Evolutionary conservation across 2,888 invertebrate genomes (phyloP), one percentile per base, ranked within the genome.

Genomic region (Drosophila nr. fundita): DNA sequence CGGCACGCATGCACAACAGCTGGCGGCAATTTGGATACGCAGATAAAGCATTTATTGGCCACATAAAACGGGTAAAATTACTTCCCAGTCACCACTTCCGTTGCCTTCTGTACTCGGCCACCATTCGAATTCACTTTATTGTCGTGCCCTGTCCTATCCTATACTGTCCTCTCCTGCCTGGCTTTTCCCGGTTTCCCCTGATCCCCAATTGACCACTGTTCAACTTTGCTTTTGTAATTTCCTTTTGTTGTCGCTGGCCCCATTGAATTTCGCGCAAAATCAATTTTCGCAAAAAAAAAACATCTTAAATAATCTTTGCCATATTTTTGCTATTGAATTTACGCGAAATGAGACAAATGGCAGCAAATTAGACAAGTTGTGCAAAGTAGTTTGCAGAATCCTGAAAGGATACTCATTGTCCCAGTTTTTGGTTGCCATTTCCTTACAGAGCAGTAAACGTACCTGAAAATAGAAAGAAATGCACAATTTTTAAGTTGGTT

Each of bases 31-130:
- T 90, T 90, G 89, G 90, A 74, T 87, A 78, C 82, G 76, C 75
- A 87, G 90, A 87, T 87, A 87, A 87, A 87, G 86, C 89, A 87
- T 87, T 87, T 90, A 87, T 87, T 87, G 87, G 82, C 73, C 82
- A 80, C 89, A 86, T 90, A 87, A 90, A 87, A 87, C 84, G 84
- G 85, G 75, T 88, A 64, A 83, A 88, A 86, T 88, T 73, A 88
- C 71, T 70, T 76, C 49, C 89, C 75, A 71, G 60, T 36, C 38
- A 49, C 52, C 67, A 55, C 29, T 57, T 64, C 73, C 73, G 45
- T 57, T 52, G 45, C 59, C 64, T 34, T 45, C 15, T 32, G 53
- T 36, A n/a, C 40, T 36, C 48, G 48, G 27, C 27, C 27, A 27
- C 10, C 53, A 53, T 40, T 58, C 18, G 50, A 61, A 60, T 65